A percentile compares a stretch with the other conserved stretches of the same genome.
These are phyloP conservation scores for Platichthys stellatus DNA, from an alignment of 2,113 vertebrate genomes.

Conservation along the genomic window DNA sequence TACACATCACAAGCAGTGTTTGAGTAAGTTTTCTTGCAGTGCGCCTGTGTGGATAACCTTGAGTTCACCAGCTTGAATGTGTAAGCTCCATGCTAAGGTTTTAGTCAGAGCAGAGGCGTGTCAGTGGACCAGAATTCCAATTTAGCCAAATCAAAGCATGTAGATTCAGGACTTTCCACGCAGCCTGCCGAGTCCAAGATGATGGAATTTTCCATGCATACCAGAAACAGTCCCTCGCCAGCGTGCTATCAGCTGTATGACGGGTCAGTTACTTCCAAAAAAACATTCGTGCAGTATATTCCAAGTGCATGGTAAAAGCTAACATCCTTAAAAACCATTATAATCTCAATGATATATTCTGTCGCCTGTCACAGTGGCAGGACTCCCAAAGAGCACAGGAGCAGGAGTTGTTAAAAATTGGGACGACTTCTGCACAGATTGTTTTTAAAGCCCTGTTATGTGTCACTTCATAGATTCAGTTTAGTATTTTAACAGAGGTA, in stretches of 20 bases:
- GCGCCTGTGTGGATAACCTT: conserved; percentile 48
- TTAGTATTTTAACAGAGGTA: background rate
- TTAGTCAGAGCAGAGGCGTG: conserved; percentile 46
- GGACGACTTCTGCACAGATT: background rate
- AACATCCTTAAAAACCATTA: background rate
- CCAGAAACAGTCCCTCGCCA: conserved; percentile 40
- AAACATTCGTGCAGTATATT: background rate
- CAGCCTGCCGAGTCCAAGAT: conserved; percentile 57
- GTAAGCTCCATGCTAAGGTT: conserved; percentile 52
- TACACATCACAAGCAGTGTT: conserved; percentile 2
- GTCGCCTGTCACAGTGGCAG: background rate
- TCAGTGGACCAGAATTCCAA: conserved; percentile 58
- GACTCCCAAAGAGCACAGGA: background rate
- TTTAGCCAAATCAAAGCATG: conserved; percentile 71
- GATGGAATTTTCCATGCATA: conserved; percentile 71
- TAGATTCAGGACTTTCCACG: conserved; percentile 69
- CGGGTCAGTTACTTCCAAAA: conserved; percentile 34
- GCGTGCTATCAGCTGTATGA: conserved; percentile 79
- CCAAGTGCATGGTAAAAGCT: background rate
- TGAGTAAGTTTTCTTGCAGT: conserved; percentile 20
- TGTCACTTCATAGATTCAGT: background rate
- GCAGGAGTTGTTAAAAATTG: conserved; percentile 5
- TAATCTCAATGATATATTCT: no score
- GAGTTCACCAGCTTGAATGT: conserved; percentile 45
- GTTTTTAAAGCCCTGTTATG: background rate